A percentile compares a stretch with the other conserved stretches of the same genome.
Evolutionary conservation across 2,888 invertebrate species (phyloP).

Genomic region (Eilema depressum): DNA sequence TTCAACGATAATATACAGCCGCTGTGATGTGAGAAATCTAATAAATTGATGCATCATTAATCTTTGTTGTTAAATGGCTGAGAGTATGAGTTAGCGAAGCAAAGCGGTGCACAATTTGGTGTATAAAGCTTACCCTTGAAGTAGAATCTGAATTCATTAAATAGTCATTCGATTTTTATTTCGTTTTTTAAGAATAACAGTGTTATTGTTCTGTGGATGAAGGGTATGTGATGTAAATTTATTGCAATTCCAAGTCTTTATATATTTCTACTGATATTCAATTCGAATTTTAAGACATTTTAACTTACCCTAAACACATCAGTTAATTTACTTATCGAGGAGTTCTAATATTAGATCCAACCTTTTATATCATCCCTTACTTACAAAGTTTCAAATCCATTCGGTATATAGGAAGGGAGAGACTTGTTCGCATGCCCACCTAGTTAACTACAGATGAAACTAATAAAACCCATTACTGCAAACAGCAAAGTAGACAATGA

Average conservation of each 20-base stretch:
- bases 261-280: no score
- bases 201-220: no score
- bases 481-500: not conserved
- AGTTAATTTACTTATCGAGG: no score
- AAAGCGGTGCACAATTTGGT: not conserved
- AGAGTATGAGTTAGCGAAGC: not conserved
- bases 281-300: no score
- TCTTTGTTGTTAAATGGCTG: not conserved
- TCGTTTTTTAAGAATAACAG: no score
- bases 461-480: not conserved
- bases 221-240: no score
- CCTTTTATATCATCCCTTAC: no score
- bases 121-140: no score
- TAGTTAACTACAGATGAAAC: not conserved
- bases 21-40: constrained; percentile 6
- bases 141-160: not conserved
- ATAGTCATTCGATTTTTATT: no score
- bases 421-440: not conserved
- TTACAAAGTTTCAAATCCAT: not conserved
- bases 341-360: no score
- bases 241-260: no score
- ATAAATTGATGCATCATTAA: constrained; percentile 4
- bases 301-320: no score
- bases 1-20: not conserved
- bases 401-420: not conserved